Conservation (phyloP, 2,113 vertebrate genomes). For the Tricholaema leucomelas region DNA sequence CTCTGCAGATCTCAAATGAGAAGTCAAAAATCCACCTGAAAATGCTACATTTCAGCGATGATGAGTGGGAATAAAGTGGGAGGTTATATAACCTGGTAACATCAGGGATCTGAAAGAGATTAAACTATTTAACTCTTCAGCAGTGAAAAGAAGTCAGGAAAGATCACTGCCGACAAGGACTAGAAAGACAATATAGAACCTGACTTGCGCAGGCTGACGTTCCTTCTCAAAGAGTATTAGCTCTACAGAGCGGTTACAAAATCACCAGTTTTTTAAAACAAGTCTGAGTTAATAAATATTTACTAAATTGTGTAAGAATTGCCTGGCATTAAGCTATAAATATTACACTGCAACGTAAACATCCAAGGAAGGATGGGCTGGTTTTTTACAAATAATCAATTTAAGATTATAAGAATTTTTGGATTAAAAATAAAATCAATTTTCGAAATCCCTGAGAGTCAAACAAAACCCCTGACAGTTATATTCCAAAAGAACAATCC, state of each 20-base stretch:
- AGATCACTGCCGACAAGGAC: constrained; percentile 37
- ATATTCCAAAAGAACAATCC: constrained; percentile 64
- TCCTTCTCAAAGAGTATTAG: constrained; percentile 21
- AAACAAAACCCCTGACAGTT: constrained; percentile 40
- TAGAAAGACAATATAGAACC: constrained; percentile 17
- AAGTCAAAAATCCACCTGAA: constrained; percentile 2
- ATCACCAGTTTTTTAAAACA: constrained; percentile 16
- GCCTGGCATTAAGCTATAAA: constrained; percentile 32
- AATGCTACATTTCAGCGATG: neutral
- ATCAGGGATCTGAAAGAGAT: constrained; percentile 35
- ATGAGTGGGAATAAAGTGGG: constrained; percentile 43
- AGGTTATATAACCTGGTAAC: constrained; percentile 54
- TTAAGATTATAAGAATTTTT: constrained; percentile 51
- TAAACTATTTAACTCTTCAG: constrained; percentile 46
- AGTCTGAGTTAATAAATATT: constrained; percentile 62
- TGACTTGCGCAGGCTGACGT: constrained; percentile 13
- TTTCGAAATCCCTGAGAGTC: neutral
- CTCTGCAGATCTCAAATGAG: neutral
- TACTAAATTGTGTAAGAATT: constrained; percentile 55
- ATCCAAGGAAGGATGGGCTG: constrained; percentile 23
- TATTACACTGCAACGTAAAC: constrained; percentile 44
- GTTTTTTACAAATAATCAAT: constrained; percentile 53
- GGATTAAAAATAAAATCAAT: constrained; percentile 30
- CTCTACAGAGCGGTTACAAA: constrained; percentile 40
- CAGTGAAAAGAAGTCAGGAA: constrained; percentile 53